Evolutionary conservation across 2,888 invertebrate genomes (phyloP).

Genomic region (Diaprepes abbreviatus): DNA sequence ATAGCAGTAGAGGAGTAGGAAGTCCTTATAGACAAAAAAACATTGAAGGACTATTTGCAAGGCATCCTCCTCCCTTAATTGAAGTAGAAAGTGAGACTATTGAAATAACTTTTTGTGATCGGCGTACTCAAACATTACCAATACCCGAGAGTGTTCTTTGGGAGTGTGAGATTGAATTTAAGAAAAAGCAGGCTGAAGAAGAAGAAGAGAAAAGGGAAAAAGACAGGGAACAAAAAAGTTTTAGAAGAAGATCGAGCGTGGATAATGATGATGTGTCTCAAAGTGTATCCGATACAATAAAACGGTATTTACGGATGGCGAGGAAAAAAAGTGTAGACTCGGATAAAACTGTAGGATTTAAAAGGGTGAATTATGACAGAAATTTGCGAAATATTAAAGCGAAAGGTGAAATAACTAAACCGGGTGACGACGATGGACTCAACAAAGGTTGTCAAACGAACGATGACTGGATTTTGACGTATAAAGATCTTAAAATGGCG

Average conservation of each 20-base stretch:
- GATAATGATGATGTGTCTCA: constrained; percentile 89
- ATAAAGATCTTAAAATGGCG: constrained; percentile 69
- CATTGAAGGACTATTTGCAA: constrained; percentile 1
- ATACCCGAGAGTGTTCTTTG: constrained; percentile 72
- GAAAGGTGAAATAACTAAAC: constrained; percentile 80
- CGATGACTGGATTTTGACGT: constrained; percentile 79
- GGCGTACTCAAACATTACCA: constrained; percentile 75
- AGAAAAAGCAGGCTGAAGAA: constrained; percentile 66
- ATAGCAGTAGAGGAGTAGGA: constrained; percentile 11
- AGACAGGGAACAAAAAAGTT: constrained; percentile 62
- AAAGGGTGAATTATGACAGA: constrained; percentile 89
- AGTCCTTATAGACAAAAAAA: constrained; percentile 1
- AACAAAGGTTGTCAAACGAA: constrained; percentile 84
- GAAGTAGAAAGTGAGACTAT: constrained; percentile 75
- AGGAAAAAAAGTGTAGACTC: constrained; percentile 88
- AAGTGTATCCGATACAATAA: constrained; percentile 89
- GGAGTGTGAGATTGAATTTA: constrained; percentile 68
- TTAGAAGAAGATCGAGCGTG: constrained; percentile 80
- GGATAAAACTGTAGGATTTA: constrained; percentile 83
- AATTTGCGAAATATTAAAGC: constrained; percentile 87
- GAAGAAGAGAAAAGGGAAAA: constrained; percentile 64
- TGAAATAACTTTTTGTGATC: constrained; percentile 67
- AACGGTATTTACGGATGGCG: constrained; percentile 88
- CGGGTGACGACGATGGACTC: constrained; percentile 83
- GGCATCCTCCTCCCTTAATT: constrained; percentile 75